phyloP scores from a whole-genome alignment of 2,113 vertebrate species.

The Perca flavescens region DNA sequence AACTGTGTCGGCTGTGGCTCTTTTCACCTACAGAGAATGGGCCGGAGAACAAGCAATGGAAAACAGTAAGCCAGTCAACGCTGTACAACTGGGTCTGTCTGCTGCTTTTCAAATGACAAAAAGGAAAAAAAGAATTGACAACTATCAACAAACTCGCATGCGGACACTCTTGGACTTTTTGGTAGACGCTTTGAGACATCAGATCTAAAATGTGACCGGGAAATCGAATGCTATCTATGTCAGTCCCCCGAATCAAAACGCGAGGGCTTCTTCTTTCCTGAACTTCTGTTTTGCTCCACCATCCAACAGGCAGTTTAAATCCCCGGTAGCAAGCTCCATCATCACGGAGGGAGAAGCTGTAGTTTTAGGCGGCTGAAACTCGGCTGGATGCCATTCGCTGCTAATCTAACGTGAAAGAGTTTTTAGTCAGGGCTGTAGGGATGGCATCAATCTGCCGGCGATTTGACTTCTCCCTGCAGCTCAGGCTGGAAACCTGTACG shows the following conservation, averaged over 20 bases:
- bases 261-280: background rate
- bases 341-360: too few species aligned
- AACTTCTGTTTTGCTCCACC: background rate
- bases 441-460: too few species aligned
- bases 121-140: too few species aligned
- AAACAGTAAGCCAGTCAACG: constrained; percentile 76
- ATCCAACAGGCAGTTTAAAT: too few species aligned
- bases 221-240: background rate
- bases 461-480: too few species aligned
- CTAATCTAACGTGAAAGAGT: too few species aligned
- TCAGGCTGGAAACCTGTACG: too few species aligned
- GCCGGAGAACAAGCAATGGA: constrained; percentile 84
- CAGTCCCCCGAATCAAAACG: too few species aligned
- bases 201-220: background rate
- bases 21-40: constrained; percentile 90
- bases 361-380: too few species aligned
- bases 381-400: too few species aligned
- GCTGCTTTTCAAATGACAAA: background rate
- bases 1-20: constrained; percentile 93
- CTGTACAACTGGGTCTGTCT: background rate
- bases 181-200: background rate
- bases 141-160: background rate
- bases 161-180: background rate
- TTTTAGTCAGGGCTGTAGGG: too few species aligned
- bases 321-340: too few species aligned